A percentile compares a stretch with the other conserved stretches of the same genome.
Evolutionary conservation across 23 tunicate genomes (phyloP).

Genomic region (Oikopleura vanhoeffeni): DNA sequence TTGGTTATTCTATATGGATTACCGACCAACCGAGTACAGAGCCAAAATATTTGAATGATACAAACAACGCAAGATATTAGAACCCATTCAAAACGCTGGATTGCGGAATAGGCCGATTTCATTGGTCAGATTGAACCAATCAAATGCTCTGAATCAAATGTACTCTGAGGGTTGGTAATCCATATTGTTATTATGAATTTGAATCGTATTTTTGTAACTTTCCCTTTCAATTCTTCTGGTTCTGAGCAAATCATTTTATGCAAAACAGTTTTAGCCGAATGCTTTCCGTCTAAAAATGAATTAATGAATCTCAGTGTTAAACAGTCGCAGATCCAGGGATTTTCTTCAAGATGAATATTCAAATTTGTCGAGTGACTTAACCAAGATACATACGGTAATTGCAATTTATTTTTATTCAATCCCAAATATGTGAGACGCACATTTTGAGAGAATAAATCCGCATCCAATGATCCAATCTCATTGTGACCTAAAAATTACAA

Average conservation of each 20-base stretch:
- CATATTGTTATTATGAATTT: too few species aligned
- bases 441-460: background rate
- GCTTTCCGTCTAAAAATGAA: background rate
- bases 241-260: background rate
- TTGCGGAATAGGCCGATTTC: too few species aligned
- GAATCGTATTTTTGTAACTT: too few species aligned
- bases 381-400: background rate
- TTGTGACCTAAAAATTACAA: too few species aligned
- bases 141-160: too few species aligned
- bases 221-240: slow-evolving; percentile 1
- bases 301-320: background rate
- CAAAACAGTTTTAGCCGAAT: slow-evolving; percentile 2
- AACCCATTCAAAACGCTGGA: too few species aligned
- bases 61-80: too few species aligned
- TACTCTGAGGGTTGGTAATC: too few species aligned
- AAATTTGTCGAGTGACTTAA: background rate
- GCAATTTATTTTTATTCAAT: background rate
- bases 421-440: background rate
- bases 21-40: too few species aligned
- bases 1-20: too few species aligned
- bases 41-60: too few species aligned
- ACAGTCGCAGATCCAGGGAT: slow-evolving; percentile 11
- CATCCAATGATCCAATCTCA: background rate
- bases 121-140: too few species aligned
- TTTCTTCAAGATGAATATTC: background rate